phyloP scores from a whole-genome alignment of 2,113 vertebrate genomes.

The Hiodon tergisus region DNA sequence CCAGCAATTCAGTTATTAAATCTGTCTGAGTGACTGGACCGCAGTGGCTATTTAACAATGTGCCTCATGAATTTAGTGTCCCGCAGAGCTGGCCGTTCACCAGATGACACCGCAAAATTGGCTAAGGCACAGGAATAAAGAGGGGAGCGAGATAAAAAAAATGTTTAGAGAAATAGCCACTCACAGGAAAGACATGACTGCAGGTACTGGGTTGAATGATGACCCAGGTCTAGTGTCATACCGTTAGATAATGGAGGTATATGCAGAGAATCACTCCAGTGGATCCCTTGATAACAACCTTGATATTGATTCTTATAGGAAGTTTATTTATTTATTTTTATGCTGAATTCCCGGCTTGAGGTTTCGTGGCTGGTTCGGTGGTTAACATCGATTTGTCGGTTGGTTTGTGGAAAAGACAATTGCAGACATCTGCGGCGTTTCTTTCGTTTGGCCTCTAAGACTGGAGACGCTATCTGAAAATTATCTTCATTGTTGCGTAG shows the following conservation, averaged over 20 bases:
- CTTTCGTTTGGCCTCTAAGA: background rate
- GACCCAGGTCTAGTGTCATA: slow-evolving; percentile 7
- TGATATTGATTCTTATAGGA: too few relatives aligned
- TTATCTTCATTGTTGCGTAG: slow-evolving; percentile 8
- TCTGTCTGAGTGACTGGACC: slow-evolving; percentile 7
- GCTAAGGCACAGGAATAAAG: background rate
- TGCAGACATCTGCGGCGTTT: slow-evolving; percentile 15
- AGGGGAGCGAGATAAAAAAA: background rate
- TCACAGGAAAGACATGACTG: background rate
- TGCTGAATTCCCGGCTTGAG: too few relatives aligned
- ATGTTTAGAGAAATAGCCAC: background rate
- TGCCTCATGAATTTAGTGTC: slow-evolving; percentile 6
- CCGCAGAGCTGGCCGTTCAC: background rate
- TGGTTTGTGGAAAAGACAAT: slow-evolving; percentile 35
- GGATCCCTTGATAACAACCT: background rate
- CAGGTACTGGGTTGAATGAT: slow-evolving; percentile 24
- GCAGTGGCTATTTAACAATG: slow-evolving; percentile 2
- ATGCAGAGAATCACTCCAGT: slow-evolving; percentile 20
- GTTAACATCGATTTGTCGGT: slow-evolving; percentile 39
- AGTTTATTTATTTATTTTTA: too few relatives aligned
- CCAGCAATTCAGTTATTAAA: background rate
- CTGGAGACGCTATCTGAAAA: background rate
- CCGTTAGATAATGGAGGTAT: slow-evolving; percentile 3
- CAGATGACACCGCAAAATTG: background rate
- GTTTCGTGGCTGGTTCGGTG: too few relatives aligned